Conservation (phyloP, 2,113 vertebrate genomes). For the Dissostichus mawsoni region DNA sequence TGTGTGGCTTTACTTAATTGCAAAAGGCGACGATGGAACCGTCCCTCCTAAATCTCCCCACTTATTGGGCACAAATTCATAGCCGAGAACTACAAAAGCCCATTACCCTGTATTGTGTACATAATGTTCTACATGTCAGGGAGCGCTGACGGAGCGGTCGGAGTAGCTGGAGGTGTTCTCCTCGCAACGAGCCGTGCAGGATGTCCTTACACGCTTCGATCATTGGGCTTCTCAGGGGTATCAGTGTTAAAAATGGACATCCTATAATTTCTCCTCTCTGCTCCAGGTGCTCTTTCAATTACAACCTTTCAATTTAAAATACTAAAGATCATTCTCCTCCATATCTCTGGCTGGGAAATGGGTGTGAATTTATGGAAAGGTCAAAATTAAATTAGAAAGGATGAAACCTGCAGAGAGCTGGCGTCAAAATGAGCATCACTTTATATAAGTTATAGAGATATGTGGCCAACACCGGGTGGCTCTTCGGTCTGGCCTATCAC, state of each 20-base stretch:
- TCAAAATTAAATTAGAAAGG: slow-evolving; percentile 75
- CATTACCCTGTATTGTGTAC: slow-evolving; percentile 37
- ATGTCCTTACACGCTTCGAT: slow-evolving; percentile 56
- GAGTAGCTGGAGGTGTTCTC: slow-evolving; percentile 2
- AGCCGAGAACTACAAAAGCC: slow-evolving; percentile 58
- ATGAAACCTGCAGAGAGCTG: slow-evolving; percentile 47
- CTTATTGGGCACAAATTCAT: slow-evolving; percentile 57
- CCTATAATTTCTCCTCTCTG: slow-evolving; percentile 63
- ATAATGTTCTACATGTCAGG: slow-evolving; percentile 42
- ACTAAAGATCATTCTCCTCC: slow-evolving; percentile 59
- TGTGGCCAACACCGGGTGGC: slow-evolving; percentile 47
- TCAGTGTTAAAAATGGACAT: slow-evolving; percentile 66
- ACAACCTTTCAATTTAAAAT: slow-evolving; percentile 75
- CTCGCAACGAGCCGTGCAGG: slow-evolving; percentile 44
- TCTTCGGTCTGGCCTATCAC: slow-evolving; percentile 49
- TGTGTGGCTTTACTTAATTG: slow-evolving; percentile 67
- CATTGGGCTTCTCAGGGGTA: slow-evolving; percentile 58
- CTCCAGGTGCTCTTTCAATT: slow-evolving; percentile 72
- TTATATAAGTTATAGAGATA: slow-evolving; percentile 69
- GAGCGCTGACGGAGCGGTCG: slow-evolving; percentile 25
- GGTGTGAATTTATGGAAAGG: slow-evolving; percentile 79
- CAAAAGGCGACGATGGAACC: slow-evolving; percentile 55
- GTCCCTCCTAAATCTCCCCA: slow-evolving; percentile 39
- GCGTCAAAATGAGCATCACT: slow-evolving; percentile 65
- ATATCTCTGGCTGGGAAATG: slow-evolving; percentile 57